phyloP scores from a whole-genome alignment of 2,113 vertebrate genomes.

The Haemorhous mexicanus region DNA sequence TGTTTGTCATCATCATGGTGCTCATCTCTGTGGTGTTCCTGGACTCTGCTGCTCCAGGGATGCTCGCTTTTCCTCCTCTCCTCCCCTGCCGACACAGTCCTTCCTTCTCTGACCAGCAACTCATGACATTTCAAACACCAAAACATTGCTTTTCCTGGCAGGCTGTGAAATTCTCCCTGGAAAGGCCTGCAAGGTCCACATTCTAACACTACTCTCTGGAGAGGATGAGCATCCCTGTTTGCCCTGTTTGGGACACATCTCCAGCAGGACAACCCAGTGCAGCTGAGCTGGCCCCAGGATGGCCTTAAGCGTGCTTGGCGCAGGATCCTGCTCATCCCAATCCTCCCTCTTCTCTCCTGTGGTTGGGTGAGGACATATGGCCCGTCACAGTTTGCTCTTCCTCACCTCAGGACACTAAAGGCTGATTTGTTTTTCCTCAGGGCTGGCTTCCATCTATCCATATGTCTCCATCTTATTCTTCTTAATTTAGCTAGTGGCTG shows the following conservation, averaged over 20 bases:
- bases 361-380: not conserved
- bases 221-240: not conserved
- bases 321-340: rapidly evolving
- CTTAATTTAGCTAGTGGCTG: slow-evolving; percentile 57
- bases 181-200: not conserved
- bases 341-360: not conserved
- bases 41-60: not conserved
- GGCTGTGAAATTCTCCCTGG: not conserved
- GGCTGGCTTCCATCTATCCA: slow-evolving; percentile 20
- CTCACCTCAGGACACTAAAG: slow-evolving; percentile 34
- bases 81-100: rapidly evolving
- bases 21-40: not conserved
- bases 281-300: not conserved
- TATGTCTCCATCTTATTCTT: slow-evolving; percentile 58
- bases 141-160: not conserved
- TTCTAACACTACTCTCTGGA: not conserved
- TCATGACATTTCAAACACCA: not conserved
- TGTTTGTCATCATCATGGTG: not conserved
- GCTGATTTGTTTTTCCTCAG: slow-evolving; percentile 49
- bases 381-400: not conserved
- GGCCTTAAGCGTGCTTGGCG: rapidly evolving
- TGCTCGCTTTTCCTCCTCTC: not conserved
- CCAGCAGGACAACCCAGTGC: not conserved
- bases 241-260: not conserved
- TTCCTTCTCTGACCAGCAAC: not conserved